Evolutionary conservation across 1,140 invertebrate genomes (phyloP).

Genomic region (Dendroctonus valens): DNA sequence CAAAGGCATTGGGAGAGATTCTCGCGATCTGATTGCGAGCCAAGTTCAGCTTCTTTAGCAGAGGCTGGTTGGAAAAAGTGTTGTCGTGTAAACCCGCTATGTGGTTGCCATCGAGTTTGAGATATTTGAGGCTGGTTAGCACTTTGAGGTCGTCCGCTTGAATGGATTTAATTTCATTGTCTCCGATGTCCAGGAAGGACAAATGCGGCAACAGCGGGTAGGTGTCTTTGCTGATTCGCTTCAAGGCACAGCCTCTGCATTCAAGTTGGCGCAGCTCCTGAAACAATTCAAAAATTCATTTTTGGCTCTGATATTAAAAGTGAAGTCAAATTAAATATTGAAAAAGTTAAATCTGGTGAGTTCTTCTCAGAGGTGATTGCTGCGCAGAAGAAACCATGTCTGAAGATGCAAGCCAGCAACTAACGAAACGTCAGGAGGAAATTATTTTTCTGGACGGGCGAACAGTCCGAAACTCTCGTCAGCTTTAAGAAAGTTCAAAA

Average conservation of each 20-base stretch:
- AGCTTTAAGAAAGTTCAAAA: no score
- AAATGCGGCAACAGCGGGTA: constrained; percentile 67
- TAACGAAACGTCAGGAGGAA: no score
- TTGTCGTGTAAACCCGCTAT: constrained; percentile 66
- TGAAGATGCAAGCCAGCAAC: no score
- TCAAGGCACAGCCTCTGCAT: constrained; percentile 67
- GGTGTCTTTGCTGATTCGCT: constrained; percentile 69
- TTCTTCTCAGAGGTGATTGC: no score
- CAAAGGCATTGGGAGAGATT: constrained; percentile 64
- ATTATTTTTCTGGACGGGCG: no score
- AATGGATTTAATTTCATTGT: constrained; percentile 73
- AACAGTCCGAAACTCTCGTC: no score
- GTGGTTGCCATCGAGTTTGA: constrained; percentile 74
- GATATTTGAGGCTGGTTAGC: constrained; percentile 62
- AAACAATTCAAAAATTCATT: no score
- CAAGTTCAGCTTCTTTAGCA: constrained; percentile 59
- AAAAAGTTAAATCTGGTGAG: no score
- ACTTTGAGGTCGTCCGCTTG: constrained; percentile 67
- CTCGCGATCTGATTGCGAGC: constrained; percentile 68
- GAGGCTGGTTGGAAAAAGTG: constrained; percentile 62
- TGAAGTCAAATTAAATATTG: no score
- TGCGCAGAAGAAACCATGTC: no score
- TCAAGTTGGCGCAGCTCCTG: constrained; percentile 66
- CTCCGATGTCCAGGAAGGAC: constrained; percentile 68
- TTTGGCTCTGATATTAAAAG: neutral